Evolutionary conservation across 2,888 invertebrate species (phyloP).

Genomic region (Orchesella flavescens): DNA sequence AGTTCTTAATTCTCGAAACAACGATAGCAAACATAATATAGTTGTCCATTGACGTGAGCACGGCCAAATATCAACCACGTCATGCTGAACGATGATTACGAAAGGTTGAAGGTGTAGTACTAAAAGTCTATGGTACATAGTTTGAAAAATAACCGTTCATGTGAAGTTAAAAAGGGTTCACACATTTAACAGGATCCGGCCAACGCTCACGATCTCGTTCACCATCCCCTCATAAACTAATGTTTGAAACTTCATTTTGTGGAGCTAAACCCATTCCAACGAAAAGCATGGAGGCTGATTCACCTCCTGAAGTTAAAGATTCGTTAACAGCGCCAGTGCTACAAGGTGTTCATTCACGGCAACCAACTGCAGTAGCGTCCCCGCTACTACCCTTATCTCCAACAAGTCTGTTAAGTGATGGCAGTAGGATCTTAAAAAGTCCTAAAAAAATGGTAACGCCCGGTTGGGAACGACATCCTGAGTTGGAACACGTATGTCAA

Average conservation of each 20-base stretch:
- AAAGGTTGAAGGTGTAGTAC: no score
- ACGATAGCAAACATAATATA: no score
- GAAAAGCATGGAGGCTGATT: slow-evolving; percentile 75
- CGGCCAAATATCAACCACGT: no score
- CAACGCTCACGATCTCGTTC: slow-evolving; percentile 69
- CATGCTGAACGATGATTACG: no score
- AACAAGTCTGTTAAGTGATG: slow-evolving; percentile 22
- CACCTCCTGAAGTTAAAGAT: slow-evolving; percentile 58
- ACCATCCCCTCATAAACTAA: slow-evolving; percentile 92
- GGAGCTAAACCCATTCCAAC: slow-evolving; percentile 84
- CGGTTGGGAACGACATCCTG: slow-evolving; percentile 41
- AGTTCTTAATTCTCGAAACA: no score
- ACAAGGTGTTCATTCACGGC: slow-evolving; percentile 25
- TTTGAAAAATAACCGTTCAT: no score
- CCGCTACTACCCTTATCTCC: slow-evolving; percentile 29
- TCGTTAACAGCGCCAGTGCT: background rate
- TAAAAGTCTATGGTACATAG: no score
- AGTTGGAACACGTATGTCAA: slow-evolving; percentile 30
- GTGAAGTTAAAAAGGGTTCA: background rate
- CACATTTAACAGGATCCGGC: slow-evolving; percentile 36
- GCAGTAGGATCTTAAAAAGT: slow-evolving; percentile 6
- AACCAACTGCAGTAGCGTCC: slow-evolving; percentile 9
- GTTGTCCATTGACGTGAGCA: no score
- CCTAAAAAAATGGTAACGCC: slow-evolving; percentile 52
- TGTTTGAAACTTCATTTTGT: slow-evolving; percentile 92